Base-by-base conservation (phyloP, 2,113 vertebrate genomes). In the Xenus cinereus region DNA sequence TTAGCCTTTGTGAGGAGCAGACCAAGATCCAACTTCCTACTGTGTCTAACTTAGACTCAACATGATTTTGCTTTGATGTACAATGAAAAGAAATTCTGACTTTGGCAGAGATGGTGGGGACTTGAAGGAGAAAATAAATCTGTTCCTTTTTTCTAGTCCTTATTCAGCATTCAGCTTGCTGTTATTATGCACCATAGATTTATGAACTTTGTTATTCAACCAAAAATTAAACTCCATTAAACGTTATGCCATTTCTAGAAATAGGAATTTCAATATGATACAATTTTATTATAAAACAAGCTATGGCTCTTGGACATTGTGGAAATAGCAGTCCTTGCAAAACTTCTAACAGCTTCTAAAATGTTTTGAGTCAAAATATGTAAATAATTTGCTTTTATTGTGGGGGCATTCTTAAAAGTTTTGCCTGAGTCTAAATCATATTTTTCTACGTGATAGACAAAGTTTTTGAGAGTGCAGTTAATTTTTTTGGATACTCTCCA, bases 401-500 rank as follows among this genome's bases (percentile, higher is more conserved):
- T 23, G 4, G 5, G 6, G 1, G 1, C 3, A 87, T 23, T 37
- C 12, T 72, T 50, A 56, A 66, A 68, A 39, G 2, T 75, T 85
- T 88, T 85, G 2, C 10, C 6, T 46, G 10, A 54, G 3, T 64
- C 50, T 75, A 57, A 92, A 53, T 24, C 22, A 7, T 37, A 48
- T 35, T 83, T 88, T 88, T 84, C 53, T 73, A 48, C 4, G 8
- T 59, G 10, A 37, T 11, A 53, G 32, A 41, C 2, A 51, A 71
- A 30, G 5, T 16, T 75, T 68, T 60, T 68, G 39, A 62, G 12
- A 68, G 22, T 28, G 66, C 3, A 6, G 26, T 54, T 80, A 28
- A 1, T 33, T 64, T 54, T 54, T 64, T 20, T 6, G 1, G 2
- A n/a, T 51, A 43, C 1, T 63, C 4, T 57, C 4, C 64, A 7